Evolutionary conservation across 2,888 invertebrate species (phyloP).

Genomic region (Esperia sulphurella): DNA sequence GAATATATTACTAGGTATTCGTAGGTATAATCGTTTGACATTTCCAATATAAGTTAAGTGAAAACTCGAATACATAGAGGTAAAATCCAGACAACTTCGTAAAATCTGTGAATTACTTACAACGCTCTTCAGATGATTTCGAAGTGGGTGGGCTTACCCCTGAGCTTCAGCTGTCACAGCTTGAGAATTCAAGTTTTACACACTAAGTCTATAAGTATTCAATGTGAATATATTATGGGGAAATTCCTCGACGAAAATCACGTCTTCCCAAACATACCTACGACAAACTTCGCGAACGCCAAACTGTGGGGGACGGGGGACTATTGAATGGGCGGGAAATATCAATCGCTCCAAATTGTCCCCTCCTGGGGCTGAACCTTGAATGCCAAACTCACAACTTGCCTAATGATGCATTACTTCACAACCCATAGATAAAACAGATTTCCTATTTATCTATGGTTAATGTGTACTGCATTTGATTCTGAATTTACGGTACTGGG

Average conservation of each 20-base stretch:
- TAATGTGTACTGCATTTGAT: background rate
- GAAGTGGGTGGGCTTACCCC: no score
- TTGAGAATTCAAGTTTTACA: no score
- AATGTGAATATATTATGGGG: background rate
- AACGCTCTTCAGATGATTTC: no score
- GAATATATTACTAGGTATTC: no score
- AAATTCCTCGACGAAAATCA: slow-evolving; percentile 2
- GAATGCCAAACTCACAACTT: slow-evolving; percentile 44
- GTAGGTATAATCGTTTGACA: no score
- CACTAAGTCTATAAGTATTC: no score
- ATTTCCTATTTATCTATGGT: background rate
- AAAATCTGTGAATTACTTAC: no score
- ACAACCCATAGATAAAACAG: slow-evolving; percentile 6
- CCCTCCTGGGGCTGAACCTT: slow-evolving; percentile 25
- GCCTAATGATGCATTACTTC: slow-evolving; percentile 51
- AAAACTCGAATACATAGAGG: no score
- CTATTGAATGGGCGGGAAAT: slow-evolving; percentile 29
- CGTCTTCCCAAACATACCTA: slow-evolving; percentile 7
- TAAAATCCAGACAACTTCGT: no score
- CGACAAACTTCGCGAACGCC: slow-evolving; percentile 12
- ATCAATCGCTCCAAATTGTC: slow-evolving; percentile 39
- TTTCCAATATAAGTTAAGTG: no score
- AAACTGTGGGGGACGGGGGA: slow-evolving; percentile 14
- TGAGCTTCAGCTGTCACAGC: no score
- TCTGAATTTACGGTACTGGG: background rate